Conservation (phyloP, 2,797 vertebrate species). For the Pseudotriccus pelzelni region DNA sequence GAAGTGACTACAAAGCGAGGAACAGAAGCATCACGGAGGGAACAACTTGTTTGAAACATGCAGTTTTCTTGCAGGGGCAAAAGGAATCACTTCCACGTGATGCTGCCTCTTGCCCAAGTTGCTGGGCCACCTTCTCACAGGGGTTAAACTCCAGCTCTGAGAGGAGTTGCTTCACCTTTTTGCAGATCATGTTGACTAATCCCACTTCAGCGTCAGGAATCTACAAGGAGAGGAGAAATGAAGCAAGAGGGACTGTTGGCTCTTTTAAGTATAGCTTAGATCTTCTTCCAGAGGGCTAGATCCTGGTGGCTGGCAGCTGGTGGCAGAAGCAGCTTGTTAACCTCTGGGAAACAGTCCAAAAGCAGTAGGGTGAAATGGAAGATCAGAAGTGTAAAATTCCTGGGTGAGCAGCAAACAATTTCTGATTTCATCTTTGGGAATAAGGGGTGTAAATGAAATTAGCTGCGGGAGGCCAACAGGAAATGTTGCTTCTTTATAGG, state of each 20-base stretch:
- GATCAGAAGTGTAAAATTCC: not conserved
- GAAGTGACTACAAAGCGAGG: not conserved
- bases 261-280: not conserved
- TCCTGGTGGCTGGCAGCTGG: not conserved
- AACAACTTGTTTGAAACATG: not conserved
- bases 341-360: not conserved
- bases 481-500: not conserved
- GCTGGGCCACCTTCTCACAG: not conserved
- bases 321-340: not conserved
- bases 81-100: fast-evolving
- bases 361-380: not conserved
- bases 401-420: not conserved
- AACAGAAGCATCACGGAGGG: not conserved
- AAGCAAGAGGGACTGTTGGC: not conserved
- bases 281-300: not conserved
- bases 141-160: not conserved
- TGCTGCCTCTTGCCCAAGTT: not conserved
- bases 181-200: not conserved
- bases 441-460: not conserved
- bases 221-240: not conserved
- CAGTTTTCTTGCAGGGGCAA: not conserved
- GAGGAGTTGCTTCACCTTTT: not conserved
- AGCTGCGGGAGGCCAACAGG: not conserved
- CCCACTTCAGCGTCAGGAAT: not conserved
- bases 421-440: not conserved